These are phyloP conservation scores for Apis mellifera DNA, from an alignment of 1,140 invertebrate genomes.

Conservation along the genomic window DNA sequence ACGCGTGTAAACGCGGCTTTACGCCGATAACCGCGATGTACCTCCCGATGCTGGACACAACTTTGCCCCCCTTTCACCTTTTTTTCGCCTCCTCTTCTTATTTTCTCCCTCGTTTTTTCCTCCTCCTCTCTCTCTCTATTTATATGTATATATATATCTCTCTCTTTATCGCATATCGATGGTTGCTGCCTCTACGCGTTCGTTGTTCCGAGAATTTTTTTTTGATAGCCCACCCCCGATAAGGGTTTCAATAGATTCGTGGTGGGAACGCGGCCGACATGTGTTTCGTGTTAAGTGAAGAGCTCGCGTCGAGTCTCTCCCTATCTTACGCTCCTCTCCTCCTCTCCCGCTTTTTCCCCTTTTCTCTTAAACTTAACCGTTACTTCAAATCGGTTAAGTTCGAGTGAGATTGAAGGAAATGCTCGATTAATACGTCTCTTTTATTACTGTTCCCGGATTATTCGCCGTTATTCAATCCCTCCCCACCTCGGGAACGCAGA, in stretches of 20 bases:
- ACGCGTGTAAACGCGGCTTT: constrained; percentile 73
- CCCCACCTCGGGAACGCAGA: too few species aligned
- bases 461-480: not conserved
- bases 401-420: too few species aligned
- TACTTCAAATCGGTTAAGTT: too few species aligned
- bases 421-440: too few species aligned
- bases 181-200: not conserved
- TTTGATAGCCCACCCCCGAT: constrained; percentile 21
- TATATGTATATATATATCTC: not conserved
- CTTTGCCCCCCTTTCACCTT: not conserved
- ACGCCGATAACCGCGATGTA: constrained; percentile 64
- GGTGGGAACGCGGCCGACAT: constrained; percentile 16
- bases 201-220: constrained; percentile 19
- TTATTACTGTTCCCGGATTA: too few species aligned
- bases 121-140: not conserved
- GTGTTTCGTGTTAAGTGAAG: constrained; percentile 22
- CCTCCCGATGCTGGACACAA: constrained; percentile 42
- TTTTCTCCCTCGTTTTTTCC: not conserved
- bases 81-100: not conserved
- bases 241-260: constrained; percentile 32
- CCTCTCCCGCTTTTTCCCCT: too few species aligned
- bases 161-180: not conserved
- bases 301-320: constrained; percentile 1
- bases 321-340: not conserved
- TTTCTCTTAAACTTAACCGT: not conserved